Evolutionary conservation across 35 echinoderm and acorn worm species (phyloP), one percentile per base, ranked within the genome.

Genomic region (Apostichopus japonicus): DNA sequence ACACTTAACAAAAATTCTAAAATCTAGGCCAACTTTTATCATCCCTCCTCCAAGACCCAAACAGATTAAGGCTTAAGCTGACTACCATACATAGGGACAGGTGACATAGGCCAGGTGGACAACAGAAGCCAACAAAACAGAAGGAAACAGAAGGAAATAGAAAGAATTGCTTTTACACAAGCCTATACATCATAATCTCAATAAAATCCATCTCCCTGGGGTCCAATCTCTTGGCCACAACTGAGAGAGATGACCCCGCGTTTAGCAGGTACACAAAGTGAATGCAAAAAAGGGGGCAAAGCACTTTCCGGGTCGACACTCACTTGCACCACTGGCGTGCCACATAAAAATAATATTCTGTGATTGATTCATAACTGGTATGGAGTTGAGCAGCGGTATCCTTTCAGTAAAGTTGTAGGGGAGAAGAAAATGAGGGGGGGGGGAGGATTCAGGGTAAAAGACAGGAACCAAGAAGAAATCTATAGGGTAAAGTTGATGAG

Each of bases 21-120:
- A 44, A 44, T 44, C 33, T 44, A 44, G 33, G 33, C 33, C 33
- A 44, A 44, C 33, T 44, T 61, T 61, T 61, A 61, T 61, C 7
- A 61, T 61, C 71, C 71, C 71, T 8, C n/a, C 70, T n/a, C 71
- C 71, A 15, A 75, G 15, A 7, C 71, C 16, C 71, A 75, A 75
- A 75, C 63, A 67, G 63, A 15, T 4, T 19, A n/a, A 19, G 71
- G 7, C 71, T 75, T 4, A 75, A 75, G 6, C 71, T 75, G 7
- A 19, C 14, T 14, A 75, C 71, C 22, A 14, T 21, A 11, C 63
- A 67, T 79, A 79, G 2, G 81, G 81, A 84, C 81, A 84, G 81
- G 81, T 84, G 54, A 84, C 81, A 84, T n/a, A 23, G n/a, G 57
- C 81, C 81, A 84, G 81, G 81, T 84, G 81, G 81, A 84, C 81